A percentile compares a stretch with the other conserved stretches of the same genome.
Evolutionary conservation across 1,140 invertebrate species (phyloP).

Genomic region (Pogonus chalceus): DNA sequence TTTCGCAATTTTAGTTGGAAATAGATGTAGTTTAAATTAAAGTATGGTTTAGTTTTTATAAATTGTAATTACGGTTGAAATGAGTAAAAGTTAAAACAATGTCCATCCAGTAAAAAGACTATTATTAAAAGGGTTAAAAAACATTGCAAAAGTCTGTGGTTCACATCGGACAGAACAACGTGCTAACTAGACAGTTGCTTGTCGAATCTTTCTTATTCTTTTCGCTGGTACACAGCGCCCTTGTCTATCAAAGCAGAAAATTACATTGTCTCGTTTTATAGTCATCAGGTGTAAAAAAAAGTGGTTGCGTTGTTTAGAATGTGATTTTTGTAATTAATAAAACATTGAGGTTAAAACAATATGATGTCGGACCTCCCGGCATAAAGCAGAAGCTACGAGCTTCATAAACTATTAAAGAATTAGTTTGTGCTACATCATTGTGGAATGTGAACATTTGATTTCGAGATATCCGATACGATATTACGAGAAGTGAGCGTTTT

Average conservation of each 20-base stretch:
- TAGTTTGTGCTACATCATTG: slow-evolving; percentile 29
- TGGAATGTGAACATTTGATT: slow-evolving; percentile 31
- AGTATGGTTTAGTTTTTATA: too few relatives aligned
- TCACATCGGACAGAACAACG: not conserved
- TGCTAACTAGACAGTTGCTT: not conserved
- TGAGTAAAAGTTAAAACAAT: too few relatives aligned
- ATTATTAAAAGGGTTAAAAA: too few relatives aligned
- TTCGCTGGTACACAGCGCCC: slow-evolving; percentile 12
- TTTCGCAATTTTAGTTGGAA: too few relatives aligned
- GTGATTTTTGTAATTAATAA: slow-evolving; percentile 12
- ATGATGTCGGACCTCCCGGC: slow-evolving; percentile 24
- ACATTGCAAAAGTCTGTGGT: too few relatives aligned
- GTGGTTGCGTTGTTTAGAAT: slow-evolving; percentile 16
- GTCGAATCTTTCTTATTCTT: not conserved
- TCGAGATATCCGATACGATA: slow-evolving; percentile 23
- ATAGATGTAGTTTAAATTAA: too few relatives aligned
- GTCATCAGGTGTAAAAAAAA: slow-evolving; percentile 22
- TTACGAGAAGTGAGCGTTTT: slow-evolving; percentile 8
- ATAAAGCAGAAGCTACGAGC: slow-evolving; percentile 27
- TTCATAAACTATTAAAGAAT: slow-evolving; percentile 27
- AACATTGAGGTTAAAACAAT: slow-evolving; percentile 16
- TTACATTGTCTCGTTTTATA: slow-evolving; percentile 31
- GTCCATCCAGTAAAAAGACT: too few relatives aligned
- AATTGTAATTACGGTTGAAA: too few relatives aligned
- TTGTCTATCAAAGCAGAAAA: slow-evolving; percentile 30